Base-by-base conservation (phyloP, 2,888 invertebrate genomes). In the Drosophila acutilabella region DNA sequence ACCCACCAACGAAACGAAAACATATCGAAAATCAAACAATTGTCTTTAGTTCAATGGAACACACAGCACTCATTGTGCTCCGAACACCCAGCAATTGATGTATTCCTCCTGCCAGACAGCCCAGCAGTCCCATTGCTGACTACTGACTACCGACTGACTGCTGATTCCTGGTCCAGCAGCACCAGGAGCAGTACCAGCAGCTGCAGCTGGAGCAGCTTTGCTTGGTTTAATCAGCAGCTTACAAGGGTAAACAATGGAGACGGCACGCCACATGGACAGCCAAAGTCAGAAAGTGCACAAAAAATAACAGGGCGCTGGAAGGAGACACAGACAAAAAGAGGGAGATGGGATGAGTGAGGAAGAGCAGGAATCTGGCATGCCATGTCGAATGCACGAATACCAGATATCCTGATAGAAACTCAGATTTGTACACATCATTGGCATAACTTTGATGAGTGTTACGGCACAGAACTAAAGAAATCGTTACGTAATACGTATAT, bases 11-110 rank as follows among this genome's bases (percentile, higher is more conserved):
- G 62, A 73, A 83, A 80, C 40, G 62, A 74, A 83, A 80, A 78
- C 74, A 86, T 86, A 86, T 88, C 78, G 81, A 83, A 88, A 88
- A 84, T 84, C 84, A 84, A 88, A 88, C 84, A 88, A 84, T 88
- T 84, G 83, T 84, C 81, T 86, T 86, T 82, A 41, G 54, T 58
- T 78, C 89, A 88, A 86, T 83, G 78, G 69, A 68, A 65, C 64
- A 73, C 61, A 66, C 62, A 70, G 68, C 45, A 64, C 59, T 71
- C 87, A 76, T 78, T 88, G 82, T 82, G 60, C 61, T 52, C 56
- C 57, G 53, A 57, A 69, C 81, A 67, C 64, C 71, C 79, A 58
- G 58, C 70, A 66, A 84, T 77, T 82, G 88, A 80, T 85, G 80
- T 72, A 77, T 72, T 77, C 73, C 62, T 41, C n/a, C 65, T 36